Conservation (phyloP, 2,888 invertebrate genomes). For the Mythimna lalbum region DNA sequence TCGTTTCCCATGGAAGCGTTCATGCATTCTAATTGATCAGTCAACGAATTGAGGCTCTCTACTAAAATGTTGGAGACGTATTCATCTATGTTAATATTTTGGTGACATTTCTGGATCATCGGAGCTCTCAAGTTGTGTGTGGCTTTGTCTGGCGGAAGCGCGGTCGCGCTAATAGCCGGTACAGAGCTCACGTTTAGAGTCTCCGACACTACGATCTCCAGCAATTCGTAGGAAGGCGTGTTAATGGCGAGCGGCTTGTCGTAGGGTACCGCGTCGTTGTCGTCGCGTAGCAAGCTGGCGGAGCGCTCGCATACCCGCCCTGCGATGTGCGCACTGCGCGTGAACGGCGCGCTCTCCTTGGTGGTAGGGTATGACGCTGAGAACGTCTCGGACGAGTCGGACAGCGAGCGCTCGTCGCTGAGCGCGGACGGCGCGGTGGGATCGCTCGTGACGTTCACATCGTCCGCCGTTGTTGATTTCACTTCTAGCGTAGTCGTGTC, state of each 20-base stretch:
- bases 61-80: slow-evolving; percentile 89
- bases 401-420: slow-evolving; percentile 67
- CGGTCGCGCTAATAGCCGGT: slow-evolving; percentile 35
- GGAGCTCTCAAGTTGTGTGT: slow-evolving; percentile 50
- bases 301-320: slow-evolving; percentile 71
- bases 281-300: slow-evolving; percentile 69
- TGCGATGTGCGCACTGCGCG: slow-evolving; percentile 67
- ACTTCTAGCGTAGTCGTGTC: slow-evolving; percentile 59
- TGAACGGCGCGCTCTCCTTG: slow-evolving; percentile 64
- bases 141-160: slow-evolving; percentile 28
- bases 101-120: slow-evolving; percentile 49
- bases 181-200: slow-evolving; percentile 70
- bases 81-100: slow-evolving; percentile 83
- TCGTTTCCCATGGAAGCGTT: slow-evolving; percentile 82
- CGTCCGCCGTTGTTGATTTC: slow-evolving; percentile 51
- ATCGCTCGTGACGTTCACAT: slow-evolving; percentile 22
- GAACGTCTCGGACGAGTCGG: slow-evolving; percentile 73
- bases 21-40: slow-evolving; percentile 86
- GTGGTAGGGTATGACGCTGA: slow-evolving; percentile 76
- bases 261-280: slow-evolving; percentile 71
- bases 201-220: slow-evolving; percentile 87
- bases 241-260: slow-evolving; percentile 70
- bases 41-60: slow-evolving; percentile 87
- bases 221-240: slow-evolving; percentile 79
- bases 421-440: slow-evolving; percentile 44